Evolutionary conservation across 2,888 invertebrate species (phyloP), one percentile per base, ranked within the genome.

Genomic region (Hemaris fuciformis): DNA sequence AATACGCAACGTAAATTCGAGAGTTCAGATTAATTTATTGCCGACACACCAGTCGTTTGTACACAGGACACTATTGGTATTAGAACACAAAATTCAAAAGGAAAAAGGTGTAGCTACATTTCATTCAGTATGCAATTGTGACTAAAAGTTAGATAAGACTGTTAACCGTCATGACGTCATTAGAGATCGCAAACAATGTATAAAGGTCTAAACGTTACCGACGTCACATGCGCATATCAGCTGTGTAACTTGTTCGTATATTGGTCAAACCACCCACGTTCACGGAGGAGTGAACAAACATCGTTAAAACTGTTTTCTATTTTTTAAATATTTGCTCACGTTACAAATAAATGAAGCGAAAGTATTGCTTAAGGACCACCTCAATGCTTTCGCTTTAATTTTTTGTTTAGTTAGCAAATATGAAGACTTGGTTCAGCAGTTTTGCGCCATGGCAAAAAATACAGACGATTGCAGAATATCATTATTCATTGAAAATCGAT

Each of bases 201-300:
- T 48, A 25, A 15, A 48, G 48, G 25, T 48, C 15, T 20, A 42
- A 18, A 15, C n/a, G n/a, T 25, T 13, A 46, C n/a, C 25, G 48
- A 48, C 48, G 48, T 48, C 48, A 48, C 13, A 23, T n/a, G n/a
- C 20, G 25, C 48, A n/a, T 48, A 48, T 48, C 48, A 48, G 48
- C 13, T 48, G 48, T 2, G 23, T 15, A 48, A 13, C 38, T 38
- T 4, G n/a, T 13, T 38, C 2, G 23, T 15, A 48, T n/a, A 10
- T 38, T 4, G 38, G 3, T 38, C 38, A 38, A 38, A 38, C 38
- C 25, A 0, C n/a, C 25, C n/a, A 25, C 25, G 15, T n/a, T n/a
- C 5, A 15, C 15, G 23, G 7, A 23, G 6, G 13, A 48, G 20
- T 43, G 8, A 25, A 46, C 15, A n/a, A 48, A 48, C n/a, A 25